Percentiles rank a stretch among this genome's conserved stretches.
Evolutionary conservation across 2,888 invertebrate species (phyloP).

Genomic region (Chloromyia formosa): DNA sequence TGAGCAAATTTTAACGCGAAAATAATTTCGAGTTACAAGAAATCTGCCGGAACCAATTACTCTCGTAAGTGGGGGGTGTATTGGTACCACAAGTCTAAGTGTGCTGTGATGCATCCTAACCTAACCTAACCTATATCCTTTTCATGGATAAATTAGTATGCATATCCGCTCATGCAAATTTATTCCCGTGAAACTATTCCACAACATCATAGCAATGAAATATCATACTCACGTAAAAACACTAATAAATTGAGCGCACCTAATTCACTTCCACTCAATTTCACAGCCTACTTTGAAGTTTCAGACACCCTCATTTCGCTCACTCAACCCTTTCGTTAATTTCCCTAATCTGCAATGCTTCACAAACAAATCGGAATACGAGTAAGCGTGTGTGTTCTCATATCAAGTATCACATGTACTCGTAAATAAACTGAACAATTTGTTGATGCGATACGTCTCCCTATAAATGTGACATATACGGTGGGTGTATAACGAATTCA

Average conservation of each 20-base stretch:
- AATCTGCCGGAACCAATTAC: too few species aligned
- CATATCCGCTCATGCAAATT: too few species aligned
- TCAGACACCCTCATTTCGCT: not conserved
- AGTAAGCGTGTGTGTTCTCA: not conserved
- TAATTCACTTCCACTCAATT: conserved; percentile 4
- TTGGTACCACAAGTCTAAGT: too few species aligned
- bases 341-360: not conserved
- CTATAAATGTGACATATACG: not conserved
- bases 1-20: too few species aligned
- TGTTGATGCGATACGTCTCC: too few species aligned
- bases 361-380: not conserved
- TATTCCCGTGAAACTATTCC: too few species aligned
- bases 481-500: not conserved
- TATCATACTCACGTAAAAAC: conserved; percentile 2
- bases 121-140: too few species aligned
- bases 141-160: too few species aligned
- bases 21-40: too few species aligned
- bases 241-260: conserved; percentile 15
- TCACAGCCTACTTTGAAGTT: conserved; percentile 2
- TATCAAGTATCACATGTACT: not conserved
- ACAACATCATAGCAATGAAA: not conserved
- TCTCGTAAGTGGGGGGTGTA: too few species aligned
- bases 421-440: not conserved
- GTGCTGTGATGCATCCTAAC: too few species aligned
- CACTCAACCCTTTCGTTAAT: not conserved